Conservation (phyloP, 2,113 vertebrate genomes). For the Neolamprologus tretocephalus region DNA sequence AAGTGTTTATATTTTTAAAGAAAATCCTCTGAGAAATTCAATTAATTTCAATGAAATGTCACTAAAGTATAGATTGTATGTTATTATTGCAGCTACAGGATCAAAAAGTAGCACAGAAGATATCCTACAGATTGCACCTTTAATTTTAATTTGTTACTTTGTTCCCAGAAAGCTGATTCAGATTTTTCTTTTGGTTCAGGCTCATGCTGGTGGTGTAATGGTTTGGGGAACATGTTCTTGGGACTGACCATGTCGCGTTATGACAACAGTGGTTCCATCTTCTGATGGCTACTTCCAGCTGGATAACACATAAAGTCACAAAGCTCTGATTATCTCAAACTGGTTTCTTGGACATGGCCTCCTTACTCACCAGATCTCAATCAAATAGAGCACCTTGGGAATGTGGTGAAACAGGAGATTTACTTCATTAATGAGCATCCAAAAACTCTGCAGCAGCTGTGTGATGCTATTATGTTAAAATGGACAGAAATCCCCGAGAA, state of each 20-base stretch:
- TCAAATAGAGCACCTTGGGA: neutral
- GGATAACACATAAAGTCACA: neutral
- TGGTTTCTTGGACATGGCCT: neutral
- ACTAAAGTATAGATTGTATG: neutral
- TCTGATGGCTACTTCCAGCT: neutral
- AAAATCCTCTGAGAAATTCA: neutral
- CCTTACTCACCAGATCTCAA: neutral
- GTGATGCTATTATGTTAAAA: neutral
- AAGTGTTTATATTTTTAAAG: neutral
- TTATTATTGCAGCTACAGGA: neutral
- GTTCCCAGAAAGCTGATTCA: neutral
- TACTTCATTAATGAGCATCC: neutral
- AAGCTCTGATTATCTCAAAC: neutral
- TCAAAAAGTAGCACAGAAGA: neutral
- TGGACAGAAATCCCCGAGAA: accelerated
- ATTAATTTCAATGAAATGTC: neutral
- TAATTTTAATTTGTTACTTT: neutral
- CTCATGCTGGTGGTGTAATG: neutral
- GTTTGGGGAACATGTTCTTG: neutral
- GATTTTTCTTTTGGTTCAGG: neutral
- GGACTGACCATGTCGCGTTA: accelerated
- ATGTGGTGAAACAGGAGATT: neutral
- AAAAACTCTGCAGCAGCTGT: neutral
- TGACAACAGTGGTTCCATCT: neutral
- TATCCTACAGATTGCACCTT: neutral